A percentile compares a stretch with the other conserved stretches of the same genome.
phyloP scores from a whole-genome alignment of 2,797 vertebrate species.

The Sebastes minor region DNA sequence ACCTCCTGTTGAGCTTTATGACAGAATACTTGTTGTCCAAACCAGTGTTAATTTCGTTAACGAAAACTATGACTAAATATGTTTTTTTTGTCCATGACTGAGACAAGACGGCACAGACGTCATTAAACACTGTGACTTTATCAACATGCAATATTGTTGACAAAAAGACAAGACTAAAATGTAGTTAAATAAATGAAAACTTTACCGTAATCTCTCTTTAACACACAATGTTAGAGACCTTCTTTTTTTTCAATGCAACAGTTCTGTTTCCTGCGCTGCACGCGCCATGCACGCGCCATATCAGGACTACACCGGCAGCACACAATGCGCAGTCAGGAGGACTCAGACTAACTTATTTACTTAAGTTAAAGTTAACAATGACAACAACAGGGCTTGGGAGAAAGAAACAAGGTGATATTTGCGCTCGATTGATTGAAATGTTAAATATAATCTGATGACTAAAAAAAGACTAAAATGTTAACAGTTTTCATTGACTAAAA shows the following conservation, averaged over 20 bases:
- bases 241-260: neutral
- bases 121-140: neutral
- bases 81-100: neutral
- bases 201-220: neutral
- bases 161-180: neutral
- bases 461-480: neutral
- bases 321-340: neutral
- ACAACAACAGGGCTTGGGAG: neutral
- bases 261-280: neutral
- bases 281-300: neutral
- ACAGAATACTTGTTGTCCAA: constrained; percentile 24
- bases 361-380: neutral
- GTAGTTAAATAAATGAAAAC: neutral
- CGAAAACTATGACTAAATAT: neutral
- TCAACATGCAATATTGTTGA: neutral
- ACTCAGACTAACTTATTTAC: neutral
- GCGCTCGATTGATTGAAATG: neutral
- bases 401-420: neutral
- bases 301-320: neutral
- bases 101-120: neutral
- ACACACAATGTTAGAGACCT: no score
- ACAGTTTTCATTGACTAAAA: neutral
- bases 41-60: neutral
- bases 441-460: neutral
- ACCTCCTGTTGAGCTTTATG: constrained; percentile 34